These are phyloP conservation scores for Toxostoma redivivum DNA, from an alignment of 2,113 vertebrate species.

Conservation along the genomic window DNA sequence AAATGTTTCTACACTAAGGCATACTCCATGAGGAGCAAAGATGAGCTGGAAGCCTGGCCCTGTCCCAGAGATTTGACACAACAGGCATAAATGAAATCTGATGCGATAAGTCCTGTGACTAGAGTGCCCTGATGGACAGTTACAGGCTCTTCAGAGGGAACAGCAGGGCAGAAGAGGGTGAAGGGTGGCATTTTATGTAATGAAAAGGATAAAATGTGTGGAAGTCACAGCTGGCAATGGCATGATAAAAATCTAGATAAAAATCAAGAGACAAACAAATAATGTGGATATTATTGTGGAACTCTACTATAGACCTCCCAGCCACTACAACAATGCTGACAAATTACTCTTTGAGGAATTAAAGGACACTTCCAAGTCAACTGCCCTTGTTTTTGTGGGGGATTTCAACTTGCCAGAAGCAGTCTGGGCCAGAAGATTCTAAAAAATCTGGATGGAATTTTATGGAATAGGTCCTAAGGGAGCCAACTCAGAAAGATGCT, in stretches of 20 bases:
- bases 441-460: not conserved
- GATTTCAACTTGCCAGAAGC: not conserved
- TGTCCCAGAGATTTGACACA: not conserved
- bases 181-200: not conserved
- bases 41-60: not conserved
- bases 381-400: not conserved
- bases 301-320: not conserved
- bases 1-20: not conserved
- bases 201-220: not conserved
- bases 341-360: not conserved
- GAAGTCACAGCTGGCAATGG: not conserved
- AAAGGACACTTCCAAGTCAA: not conserved
- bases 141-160: not conserved
- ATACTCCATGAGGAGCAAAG: not conserved
- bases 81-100: not conserved
- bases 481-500: fast-evolving
- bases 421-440: not conserved
- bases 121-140: fast-evolving
- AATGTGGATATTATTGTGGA: fast-evolving
- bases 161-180: not conserved
- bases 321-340: not conserved
- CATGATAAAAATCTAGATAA: not conserved
- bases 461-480: not conserved
- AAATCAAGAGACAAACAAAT: not conserved
- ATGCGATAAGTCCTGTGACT: not conserved